Base-by-base conservation (phyloP, 2,797 vertebrate genomes). In the Dendrocincla tyrannina region DNA sequence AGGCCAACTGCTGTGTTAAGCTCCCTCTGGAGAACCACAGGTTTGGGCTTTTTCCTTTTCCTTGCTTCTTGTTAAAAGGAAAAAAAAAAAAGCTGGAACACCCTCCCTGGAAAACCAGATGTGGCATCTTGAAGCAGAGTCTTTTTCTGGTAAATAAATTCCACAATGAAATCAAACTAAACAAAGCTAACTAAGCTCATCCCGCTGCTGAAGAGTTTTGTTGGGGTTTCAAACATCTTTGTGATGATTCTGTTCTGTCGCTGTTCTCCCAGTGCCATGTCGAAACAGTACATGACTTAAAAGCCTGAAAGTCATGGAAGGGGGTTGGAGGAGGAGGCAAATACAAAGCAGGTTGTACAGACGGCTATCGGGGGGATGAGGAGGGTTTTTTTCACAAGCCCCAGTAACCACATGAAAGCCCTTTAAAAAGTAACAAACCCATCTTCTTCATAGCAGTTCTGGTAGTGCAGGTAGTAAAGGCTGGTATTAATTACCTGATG, bases 381-480 rank as follows among this genome's bases (percentile, higher is more conserved):
- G 42, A 39, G 13, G 13, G 12, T 50, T 76, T 27, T 41, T 32
- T 28, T 20, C 28, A 46, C 68, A 47, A 94, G 14, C 74, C 60
- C 46, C 30, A 8, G 80, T n/a, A 95, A 95, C 91, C 95, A 91
- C 85, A 90, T 94, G 77, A 96, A 96, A 96, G 89, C 85, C 78
- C 73, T 93, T 88, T 69, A 89, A 86, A 93, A 92, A 90, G 46
- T 17, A 92, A 82, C 77, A 95, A 69, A 91, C 42, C 66, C 0
- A 0, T 84, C 72, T 84, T 81, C 82, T 93, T 30, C 14, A 3
- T 30, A 77, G 73, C 91, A 91, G 67, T 59, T 82, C 79, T 86
- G 15, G 56, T 39, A 85, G 60, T 2, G 18, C 85, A 94, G 88
- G 94, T 96, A 91, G 84, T 87, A 94, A 95, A 94, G 68, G 58